Evolutionary conservation across 2,888 invertebrate species (phyloP).

Genomic region (Allygus modestus): DNA sequence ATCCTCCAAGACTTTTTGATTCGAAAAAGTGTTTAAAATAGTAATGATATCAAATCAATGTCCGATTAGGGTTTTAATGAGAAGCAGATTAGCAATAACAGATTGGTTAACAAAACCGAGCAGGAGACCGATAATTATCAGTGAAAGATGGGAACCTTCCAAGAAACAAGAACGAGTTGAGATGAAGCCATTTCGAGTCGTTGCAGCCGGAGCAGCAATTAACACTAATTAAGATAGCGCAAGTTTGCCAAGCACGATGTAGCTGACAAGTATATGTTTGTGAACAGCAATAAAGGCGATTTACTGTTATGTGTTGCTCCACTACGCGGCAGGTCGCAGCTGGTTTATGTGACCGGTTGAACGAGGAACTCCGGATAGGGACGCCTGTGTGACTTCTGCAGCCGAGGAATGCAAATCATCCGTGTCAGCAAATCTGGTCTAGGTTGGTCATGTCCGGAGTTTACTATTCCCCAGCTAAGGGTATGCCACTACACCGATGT

Average conservation of each 20-base stretch:
- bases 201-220: constrained; percentile 55
- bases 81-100: no score
- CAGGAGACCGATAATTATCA: neutral
- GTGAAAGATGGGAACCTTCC: constrained; percentile 15
- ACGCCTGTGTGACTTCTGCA: no score
- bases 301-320: constrained; percentile 14
- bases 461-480: no score
- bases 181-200: constrained; percentile 61
- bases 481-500: no score
- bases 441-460: no score
- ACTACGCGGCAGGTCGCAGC: neutral
- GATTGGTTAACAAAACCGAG: neutral
- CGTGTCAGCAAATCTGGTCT: no score
- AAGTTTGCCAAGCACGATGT: constrained; percentile 58
- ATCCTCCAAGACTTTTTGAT: no score
- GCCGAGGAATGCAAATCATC: no score
- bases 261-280: constrained; percentile 39
- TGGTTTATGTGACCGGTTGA: neutral
- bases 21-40: no score
- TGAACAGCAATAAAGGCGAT: constrained; percentile 3
- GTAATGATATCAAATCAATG: no score
- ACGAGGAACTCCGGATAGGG: no score
- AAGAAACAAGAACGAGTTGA: constrained; percentile 46
- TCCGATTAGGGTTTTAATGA: no score
- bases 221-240: constrained; percentile 64